Percentiles rank a stretch among this genome's conserved stretches.
Conservation (phyloP, 2,113 vertebrate species). For the Nothobranchius kuhntae region DNA sequence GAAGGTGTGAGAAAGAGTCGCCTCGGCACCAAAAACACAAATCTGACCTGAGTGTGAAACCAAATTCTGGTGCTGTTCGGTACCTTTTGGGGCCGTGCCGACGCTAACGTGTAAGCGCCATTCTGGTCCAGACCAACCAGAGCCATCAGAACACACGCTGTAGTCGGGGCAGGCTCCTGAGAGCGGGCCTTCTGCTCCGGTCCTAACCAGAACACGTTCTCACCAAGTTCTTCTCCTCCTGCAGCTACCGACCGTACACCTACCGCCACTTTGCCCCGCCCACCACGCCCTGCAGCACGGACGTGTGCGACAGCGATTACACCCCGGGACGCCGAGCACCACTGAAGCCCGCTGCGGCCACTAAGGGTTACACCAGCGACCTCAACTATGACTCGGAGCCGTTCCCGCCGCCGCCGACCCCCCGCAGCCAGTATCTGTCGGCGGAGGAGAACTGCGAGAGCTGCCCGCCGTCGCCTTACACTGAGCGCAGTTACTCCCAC, state of each 20-base stretch:
- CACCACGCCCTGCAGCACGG: conserved; percentile 97
- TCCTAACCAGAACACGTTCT: background rate
- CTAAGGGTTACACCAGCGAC: conserved; percentile 93
- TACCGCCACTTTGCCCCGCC: conserved; percentile 96
- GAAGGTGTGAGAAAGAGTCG: too few species aligned
- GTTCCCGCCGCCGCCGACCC: conserved; percentile 92
- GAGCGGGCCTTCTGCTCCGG: too few species aligned
- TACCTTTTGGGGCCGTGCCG: too few species aligned
- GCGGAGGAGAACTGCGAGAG: conserved; percentile 98
- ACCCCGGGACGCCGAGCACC: conserved; percentile 86
- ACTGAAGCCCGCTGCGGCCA: conserved; percentile 63
- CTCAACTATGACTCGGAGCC: conserved; percentile 98
- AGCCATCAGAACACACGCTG: too few species aligned
- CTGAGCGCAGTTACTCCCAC: conserved; percentile 95
- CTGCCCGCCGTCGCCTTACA: conserved; percentile 95
- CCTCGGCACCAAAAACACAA: too few species aligned
- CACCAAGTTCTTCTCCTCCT: background rate
- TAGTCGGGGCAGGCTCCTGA: too few species aligned
- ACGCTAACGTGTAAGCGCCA: too few species aligned
- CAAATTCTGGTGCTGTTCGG: too few species aligned
- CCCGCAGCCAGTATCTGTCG: conserved; percentile 95
- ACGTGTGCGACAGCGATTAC: conserved; percentile 97
- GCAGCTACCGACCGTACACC: conserved; percentile 92
- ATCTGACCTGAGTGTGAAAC: too few species aligned
- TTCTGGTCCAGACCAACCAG: too few species aligned